Evolutionary conservation across 2,888 invertebrate species (phyloP).

Genomic region (Aphidius colemani): DNA sequence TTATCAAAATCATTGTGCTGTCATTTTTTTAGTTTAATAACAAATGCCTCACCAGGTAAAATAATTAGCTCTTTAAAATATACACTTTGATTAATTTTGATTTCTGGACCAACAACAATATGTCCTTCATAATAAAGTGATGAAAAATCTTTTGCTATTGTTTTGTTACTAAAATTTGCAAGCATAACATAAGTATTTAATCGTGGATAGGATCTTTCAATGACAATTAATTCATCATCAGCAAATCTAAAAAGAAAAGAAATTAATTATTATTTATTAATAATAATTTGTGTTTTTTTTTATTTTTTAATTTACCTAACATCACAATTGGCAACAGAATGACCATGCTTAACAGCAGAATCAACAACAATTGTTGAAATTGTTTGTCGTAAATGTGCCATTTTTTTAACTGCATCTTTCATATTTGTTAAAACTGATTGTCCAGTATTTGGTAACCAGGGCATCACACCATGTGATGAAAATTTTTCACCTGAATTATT

Average conservation of each 20-base stretch:
- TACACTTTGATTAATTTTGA: constrained; percentile 58
- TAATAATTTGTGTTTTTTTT: neutral
- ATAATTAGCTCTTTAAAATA: constrained; percentile 64
- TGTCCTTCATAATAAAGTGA: constrained; percentile 77
- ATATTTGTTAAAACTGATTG: constrained; percentile 58
- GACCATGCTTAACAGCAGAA: constrained; percentile 70
- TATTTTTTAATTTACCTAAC: constrained; percentile 59
- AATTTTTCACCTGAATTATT: constrained; percentile 56
- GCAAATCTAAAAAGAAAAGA: constrained; percentile 60
- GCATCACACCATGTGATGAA: constrained; percentile 62
- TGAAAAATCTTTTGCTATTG: constrained; percentile 73
- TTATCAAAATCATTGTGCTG: constrained; percentile 24
- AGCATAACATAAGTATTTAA: constrained; percentile 77
- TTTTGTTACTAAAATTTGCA: constrained; percentile 70
- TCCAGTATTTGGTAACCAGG: constrained; percentile 68
- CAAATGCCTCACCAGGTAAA: constrained; percentile 68
- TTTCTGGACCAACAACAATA: constrained; percentile 64
- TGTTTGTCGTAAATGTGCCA: constrained; percentile 66
- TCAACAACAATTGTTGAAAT: constrained; percentile 78
- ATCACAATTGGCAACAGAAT: constrained; percentile 69
- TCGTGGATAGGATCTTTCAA: constrained; percentile 80
- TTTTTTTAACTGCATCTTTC: constrained; percentile 64
- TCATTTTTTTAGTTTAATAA: constrained; percentile 68
- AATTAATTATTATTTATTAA: neutral
- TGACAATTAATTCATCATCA: constrained; percentile 68